phyloP scores from a whole-genome alignment of 2,797 vertebrate species.

The Columba guinea region DNA sequence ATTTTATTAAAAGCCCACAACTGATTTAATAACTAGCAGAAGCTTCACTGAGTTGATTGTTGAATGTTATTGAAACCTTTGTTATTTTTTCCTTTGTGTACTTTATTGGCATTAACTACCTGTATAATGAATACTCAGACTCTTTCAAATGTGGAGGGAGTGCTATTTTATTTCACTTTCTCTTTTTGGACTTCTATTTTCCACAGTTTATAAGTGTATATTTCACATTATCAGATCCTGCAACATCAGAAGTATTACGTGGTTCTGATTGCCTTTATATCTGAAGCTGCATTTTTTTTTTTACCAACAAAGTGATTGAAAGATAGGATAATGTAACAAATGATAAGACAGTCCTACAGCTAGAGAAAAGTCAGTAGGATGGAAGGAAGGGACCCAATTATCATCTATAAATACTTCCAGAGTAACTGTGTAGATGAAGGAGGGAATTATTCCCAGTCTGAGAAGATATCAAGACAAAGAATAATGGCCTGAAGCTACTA shows the following conservation, averaged over 20 bases:
- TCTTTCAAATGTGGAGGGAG: not conserved
- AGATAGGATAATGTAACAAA: not conserved
- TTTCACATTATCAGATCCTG: not conserved
- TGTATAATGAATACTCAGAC: not conserved
- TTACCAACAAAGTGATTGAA: not conserved
- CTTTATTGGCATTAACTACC: not conserved
- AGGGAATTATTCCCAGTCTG: constrained; percentile 24
- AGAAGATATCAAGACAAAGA: not conserved
- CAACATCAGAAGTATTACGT: not conserved
- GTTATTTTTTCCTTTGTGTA: not conserved
- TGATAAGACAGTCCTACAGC: not conserved
- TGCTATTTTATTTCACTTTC: not conserved
- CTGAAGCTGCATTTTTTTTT: not conserved
- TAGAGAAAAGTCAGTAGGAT: not conserved
- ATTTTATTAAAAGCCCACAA: not conserved
- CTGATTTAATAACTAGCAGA: not conserved
- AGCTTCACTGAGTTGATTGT: not conserved
- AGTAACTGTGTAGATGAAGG: constrained; percentile 2
- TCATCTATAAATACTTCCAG: constrained; percentile 8
- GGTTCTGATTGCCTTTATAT: not conserved
- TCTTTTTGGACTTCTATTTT: constrained; percentile 1
- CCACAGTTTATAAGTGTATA: not conserved
- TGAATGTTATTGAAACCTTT: not conserved
- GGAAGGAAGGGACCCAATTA: constrained; percentile 1
- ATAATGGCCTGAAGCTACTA: not conserved